phyloP scores from a whole-genome alignment of 2,888 invertebrate genomes.

The Erebia ligea region DNA sequence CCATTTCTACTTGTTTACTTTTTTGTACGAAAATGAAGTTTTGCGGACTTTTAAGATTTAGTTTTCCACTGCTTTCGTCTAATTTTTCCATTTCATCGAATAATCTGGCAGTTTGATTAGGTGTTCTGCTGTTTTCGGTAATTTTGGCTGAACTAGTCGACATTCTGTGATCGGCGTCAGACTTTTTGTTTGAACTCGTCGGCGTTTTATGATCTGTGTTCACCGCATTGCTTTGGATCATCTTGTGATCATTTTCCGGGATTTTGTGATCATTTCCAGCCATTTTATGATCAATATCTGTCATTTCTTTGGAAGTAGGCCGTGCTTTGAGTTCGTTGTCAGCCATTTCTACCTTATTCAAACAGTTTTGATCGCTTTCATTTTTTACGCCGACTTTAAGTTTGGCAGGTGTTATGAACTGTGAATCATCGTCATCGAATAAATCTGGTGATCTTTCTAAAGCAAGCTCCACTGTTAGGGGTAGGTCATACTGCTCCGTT shows the following conservation, averaged over 20 bases:
- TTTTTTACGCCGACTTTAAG: slow-evolving; percentile 29
- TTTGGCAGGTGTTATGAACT: slow-evolving; percentile 30
- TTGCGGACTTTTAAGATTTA: slow-evolving; percentile 52
- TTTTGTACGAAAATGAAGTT: slow-evolving; percentile 46
- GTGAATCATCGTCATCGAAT: slow-evolving; percentile 54
- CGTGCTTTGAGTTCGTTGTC: too few species aligned
- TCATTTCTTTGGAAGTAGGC: slow-evolving; percentile 19
- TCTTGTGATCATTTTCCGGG: background rate
- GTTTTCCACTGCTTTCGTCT: slow-evolving; percentile 53
- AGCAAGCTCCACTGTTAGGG: slow-evolving; percentile 34
- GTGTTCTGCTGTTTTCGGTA: slow-evolving; percentile 4
- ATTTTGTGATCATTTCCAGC: slow-evolving; percentile 2
- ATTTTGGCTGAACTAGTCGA: slow-evolving; percentile 1
- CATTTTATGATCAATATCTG: background rate
- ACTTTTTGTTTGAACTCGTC: background rate
- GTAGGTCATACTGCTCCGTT: slow-evolving; percentile 35
- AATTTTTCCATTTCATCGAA: slow-evolving; percentile 60
- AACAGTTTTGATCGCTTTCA: background rate
- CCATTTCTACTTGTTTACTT: slow-evolving; percentile 15
- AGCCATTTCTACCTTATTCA: background rate
- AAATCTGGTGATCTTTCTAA: slow-evolving; percentile 58
- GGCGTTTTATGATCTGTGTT: background rate
- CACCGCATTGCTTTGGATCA: background rate
- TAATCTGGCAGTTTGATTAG: slow-evolving; percentile 40
- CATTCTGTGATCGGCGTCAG: background rate